Base-by-base conservation (phyloP, 2,888 invertebrate genomes). In the Microctonus aethiopoides region DNA sequence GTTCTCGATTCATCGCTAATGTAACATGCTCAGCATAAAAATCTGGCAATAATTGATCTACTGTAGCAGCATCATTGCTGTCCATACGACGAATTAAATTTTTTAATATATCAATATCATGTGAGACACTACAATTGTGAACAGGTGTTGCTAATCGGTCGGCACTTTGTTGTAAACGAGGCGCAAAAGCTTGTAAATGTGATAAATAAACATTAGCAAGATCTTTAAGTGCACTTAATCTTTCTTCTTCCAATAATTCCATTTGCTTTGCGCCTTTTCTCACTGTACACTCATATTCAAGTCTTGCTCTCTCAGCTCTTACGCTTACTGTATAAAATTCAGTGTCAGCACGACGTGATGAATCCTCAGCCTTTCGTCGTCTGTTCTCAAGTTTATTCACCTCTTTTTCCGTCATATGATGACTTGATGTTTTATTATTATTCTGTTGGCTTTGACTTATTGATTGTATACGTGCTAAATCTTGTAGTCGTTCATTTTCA, bases 1-100 rank as follows among this genome's bases (percentile, higher is more conserved):
- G 89, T 81, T 96, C 97, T 66, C 92, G 89, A 86, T 97, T 97
- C 97, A 98, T 97, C 32, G 95, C 94, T 79, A 97, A 90, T 1
- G 95, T 95, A 75, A 95, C 93, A 87, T 98, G 97, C 85, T 98
- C 97, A 79, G 97, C 96, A 87, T 97, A 97, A 88, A 96, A 97
- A 87, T 97, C 97, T 0, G 97, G 95, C 74, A 98, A 87, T 65
- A 96, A 89, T 86, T 97, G 97, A 82, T 97, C 97, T 10, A 91
- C 88, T 61, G 89, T 88, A 0, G 91, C 90, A 7, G 91, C 91
- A 16, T 92, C 92, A 68, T 92, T 90, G 68, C 92, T 91, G 72
- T 92, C 93, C 57, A 91, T 88, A 75, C 91, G 89, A 9, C 91
- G 90, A 2, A 89, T 87, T 84, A 92, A 88, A 78, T 91, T 91